Percentiles rank a stretch among this genome's conserved stretches.
These are phyloP conservation scores for Lasioglossum pauxillum DNA, from an alignment of 2,888 invertebrate genomes.

Conservation along the genomic window DNA sequence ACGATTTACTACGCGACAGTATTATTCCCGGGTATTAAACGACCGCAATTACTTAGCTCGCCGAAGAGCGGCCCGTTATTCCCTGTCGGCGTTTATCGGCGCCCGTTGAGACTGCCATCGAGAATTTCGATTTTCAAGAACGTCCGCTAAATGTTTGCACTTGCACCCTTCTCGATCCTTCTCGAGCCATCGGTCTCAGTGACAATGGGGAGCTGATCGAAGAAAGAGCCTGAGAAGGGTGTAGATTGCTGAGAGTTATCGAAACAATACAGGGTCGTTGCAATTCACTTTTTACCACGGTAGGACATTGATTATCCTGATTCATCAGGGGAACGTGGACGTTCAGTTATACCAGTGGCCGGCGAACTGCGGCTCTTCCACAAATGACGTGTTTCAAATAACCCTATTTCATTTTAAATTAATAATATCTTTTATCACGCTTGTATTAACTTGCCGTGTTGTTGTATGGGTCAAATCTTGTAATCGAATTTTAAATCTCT, in stretches of 20 bases:
- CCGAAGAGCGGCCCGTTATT: constrained; percentile 8
- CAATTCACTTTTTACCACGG: background rate
- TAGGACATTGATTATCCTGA: background rate
- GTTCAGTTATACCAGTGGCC: too few species aligned
- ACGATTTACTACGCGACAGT: constrained; percentile 18
- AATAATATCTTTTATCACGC: too few species aligned
- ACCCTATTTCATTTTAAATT: too few species aligned
- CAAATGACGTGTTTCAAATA: too few species aligned
- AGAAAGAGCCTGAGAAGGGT: background rate
- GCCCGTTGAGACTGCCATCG: background rate
- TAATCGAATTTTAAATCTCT: too few species aligned
- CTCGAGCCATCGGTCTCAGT: background rate
- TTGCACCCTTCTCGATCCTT: background rate
- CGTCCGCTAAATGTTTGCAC: background rate
- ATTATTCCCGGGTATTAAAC: constrained; percentile 34
- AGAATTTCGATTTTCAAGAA: constrained; percentile 12
- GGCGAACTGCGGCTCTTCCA: too few species aligned
- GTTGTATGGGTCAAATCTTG: too few species aligned
- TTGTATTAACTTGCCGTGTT: too few species aligned
- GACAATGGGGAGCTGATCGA: background rate
- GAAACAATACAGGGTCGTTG: background rate
- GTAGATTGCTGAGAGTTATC: background rate
- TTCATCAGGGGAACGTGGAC: background rate
- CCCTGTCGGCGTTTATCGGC: constrained; percentile 3
- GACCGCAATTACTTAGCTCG: constrained; percentile 24